Evolutionary conservation across 2,888 invertebrate species (phyloP).

Genomic region (Exocentrus adspersus): DNA sequence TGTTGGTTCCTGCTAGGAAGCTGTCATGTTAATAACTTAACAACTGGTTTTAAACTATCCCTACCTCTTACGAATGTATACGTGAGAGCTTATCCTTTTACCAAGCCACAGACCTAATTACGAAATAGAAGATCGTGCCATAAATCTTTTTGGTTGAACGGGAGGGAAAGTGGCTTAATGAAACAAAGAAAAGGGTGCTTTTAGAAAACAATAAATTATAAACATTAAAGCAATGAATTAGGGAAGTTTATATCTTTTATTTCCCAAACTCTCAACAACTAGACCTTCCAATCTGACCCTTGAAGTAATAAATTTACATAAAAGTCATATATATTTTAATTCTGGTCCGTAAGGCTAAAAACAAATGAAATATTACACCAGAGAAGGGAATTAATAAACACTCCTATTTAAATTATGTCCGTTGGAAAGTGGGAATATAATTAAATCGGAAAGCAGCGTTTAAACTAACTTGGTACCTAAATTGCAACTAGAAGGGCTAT

Average conservation of each 20-base stretch:
- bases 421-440: background rate
- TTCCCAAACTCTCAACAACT: background rate
- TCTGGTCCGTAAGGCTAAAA: constrained; percentile 1
- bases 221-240: background rate
- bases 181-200: background rate
- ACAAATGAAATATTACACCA: constrained; percentile 4
- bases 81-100: too few species aligned
- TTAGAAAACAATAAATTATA: background rate
- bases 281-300: background rate
- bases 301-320: constrained; percentile 19
- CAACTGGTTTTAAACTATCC: too few species aligned
- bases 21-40: too few species aligned
- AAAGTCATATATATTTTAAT: constrained; percentile 26
- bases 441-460: background rate
- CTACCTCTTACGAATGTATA: too few species aligned
- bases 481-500: too few species aligned
- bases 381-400: constrained; percentile 14
- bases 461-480: too few species aligned
- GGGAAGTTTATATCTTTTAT: background rate
- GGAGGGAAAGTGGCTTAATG: too few species aligned
- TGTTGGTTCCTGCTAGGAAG: too few species aligned
- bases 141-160: too few species aligned
- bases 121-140: too few species aligned
- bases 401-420: background rate
- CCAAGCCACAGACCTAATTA: too few species aligned